Evolutionary conservation across 2,797 vertebrate genomes (phyloP).

Genomic region (Pipistrellus kuhlii): DNA sequence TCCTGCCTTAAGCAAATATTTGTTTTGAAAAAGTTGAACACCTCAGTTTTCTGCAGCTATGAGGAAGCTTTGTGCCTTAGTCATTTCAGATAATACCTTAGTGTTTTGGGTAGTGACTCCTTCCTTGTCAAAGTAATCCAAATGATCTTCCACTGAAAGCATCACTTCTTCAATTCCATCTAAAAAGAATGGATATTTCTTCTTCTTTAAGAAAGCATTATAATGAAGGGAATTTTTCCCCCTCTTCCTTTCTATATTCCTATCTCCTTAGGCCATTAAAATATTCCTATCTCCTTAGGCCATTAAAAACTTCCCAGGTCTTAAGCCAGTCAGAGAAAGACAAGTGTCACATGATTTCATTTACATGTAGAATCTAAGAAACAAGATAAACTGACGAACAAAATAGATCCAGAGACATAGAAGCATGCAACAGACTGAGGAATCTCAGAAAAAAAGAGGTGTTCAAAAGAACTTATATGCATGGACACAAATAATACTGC

Average conservation of each 20-base stretch:
- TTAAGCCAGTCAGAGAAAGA: not conserved
- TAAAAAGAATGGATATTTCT: slow-evolving; percentile 23
- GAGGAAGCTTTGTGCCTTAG: not conserved
- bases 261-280: slow-evolving; percentile 44
- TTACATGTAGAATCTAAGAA: no score
- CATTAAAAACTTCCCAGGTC: slow-evolving; percentile 54
- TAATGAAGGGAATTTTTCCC: slow-evolving; percentile 24
- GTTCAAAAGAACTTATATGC: no score
- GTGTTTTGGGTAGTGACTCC: not conserved
- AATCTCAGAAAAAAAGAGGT: no score
- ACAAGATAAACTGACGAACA: not conserved
- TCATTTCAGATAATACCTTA: not conserved
- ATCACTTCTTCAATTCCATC: slow-evolving; percentile 40
- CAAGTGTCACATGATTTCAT: no score
- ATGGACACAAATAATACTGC: no score
- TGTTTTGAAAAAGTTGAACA: slow-evolving; percentile 49
- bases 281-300: not conserved
- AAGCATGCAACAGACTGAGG: no score
- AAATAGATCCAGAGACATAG: no score
- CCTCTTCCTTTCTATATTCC: not conserved
- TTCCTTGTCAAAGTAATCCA: slow-evolving; percentile 22
- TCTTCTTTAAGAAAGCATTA: not conserved
- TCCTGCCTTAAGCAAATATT: slow-evolving; percentile 18
- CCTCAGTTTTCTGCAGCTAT: not conserved
- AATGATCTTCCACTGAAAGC: not conserved